These are phyloP conservation scores for Brachypterus glaber DNA, from an alignment of 2,888 invertebrate genomes.

Conservation along the genomic window DNA sequence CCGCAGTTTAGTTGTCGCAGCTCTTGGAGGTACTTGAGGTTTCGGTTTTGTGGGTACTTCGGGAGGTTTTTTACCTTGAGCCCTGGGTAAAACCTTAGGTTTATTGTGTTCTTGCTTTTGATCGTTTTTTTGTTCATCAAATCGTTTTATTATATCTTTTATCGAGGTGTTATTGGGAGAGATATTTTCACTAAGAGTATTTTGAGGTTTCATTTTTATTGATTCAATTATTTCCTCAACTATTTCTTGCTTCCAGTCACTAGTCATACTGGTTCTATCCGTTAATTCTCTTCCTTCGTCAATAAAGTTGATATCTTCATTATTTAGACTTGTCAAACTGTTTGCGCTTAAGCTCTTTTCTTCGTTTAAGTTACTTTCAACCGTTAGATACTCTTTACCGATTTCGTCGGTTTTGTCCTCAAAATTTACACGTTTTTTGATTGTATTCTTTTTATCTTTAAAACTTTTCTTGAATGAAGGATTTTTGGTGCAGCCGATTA, in stretches of 20 bases:
- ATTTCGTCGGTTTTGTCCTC: slow-evolving; percentile 27
- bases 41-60: slow-evolving; percentile 35
- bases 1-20: slow-evolving; percentile 32
- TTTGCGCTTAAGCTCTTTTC: slow-evolving; percentile 38
- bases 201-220: slow-evolving; percentile 20
- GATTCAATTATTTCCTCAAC: slow-evolving; percentile 29
- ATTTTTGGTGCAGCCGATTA: slow-evolving; percentile 28
- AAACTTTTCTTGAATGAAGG: slow-evolving; percentile 32
- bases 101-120: slow-evolving; percentile 18
- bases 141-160: slow-evolving; percentile 37
- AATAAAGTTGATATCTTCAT: slow-evolving; percentile 37
- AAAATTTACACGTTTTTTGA: slow-evolving; percentile 37
- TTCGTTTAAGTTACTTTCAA: slow-evolving; percentile 29
- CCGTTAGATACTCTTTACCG: slow-evolving; percentile 8
- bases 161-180: background rate
- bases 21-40: slow-evolving; percentile 34
- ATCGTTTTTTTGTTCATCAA: slow-evolving; percentile 30
- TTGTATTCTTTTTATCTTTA: slow-evolving; percentile 25
- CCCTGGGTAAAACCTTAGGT: slow-evolving; percentile 32
- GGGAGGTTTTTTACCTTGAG: slow-evolving; percentile 30
- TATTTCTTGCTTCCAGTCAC: slow-evolving; percentile 32
- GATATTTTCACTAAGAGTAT: slow-evolving; percentile 3
- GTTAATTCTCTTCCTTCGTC: slow-evolving; percentile 38
- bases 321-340: slow-evolving; percentile 36
- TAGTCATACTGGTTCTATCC: slow-evolving; percentile 38